These are phyloP conservation scores for Phalangium opilio DNA, from an alignment of 2,888 invertebrate genomes.

Conservation along the genomic window DNA sequence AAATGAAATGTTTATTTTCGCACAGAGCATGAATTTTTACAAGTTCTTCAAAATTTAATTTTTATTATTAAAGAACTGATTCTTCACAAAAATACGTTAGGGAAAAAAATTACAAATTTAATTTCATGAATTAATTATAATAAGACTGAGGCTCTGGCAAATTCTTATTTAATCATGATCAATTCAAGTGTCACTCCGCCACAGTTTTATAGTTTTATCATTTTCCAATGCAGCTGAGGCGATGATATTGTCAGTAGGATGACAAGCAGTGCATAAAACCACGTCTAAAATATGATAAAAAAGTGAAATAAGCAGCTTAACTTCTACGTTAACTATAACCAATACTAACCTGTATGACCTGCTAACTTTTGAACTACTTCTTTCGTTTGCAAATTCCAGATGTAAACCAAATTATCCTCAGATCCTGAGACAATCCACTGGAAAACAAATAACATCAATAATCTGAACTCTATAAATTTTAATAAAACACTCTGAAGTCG, in stretches of 20 bases:
- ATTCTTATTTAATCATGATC: too few relatives aligned
- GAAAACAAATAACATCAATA: slow-evolving; percentile 21
- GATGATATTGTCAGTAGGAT: slow-evolving; percentile 97
- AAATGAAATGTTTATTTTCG: too few relatives aligned
- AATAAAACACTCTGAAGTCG: neutral
- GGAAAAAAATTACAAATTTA: too few relatives aligned
- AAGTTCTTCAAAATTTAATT: too few relatives aligned
- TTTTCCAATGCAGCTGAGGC: slow-evolving; percentile 97
- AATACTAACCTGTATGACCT: slow-evolving; percentile 68
- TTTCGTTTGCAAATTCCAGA: slow-evolving; percentile 99
- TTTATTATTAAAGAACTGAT: too few relatives aligned
- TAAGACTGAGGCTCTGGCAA: too few relatives aligned
- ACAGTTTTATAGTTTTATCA: slow-evolving; percentile 96
- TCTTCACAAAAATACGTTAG: too few relatives aligned
- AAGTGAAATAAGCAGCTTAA: neutral
- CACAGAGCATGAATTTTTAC: too few relatives aligned
- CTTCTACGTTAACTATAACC: neutral
- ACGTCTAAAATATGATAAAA: slow-evolving; percentile 45
- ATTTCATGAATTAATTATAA: too few relatives aligned
- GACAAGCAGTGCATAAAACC: slow-evolving; percentile 95
- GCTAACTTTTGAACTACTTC: slow-evolving; percentile 96
- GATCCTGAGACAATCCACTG: slow-evolving; percentile 99
- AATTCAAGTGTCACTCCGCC: slow-evolving; percentile 61
- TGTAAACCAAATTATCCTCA: slow-evolving; percentile 95
- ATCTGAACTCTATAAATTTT: neutral